These are phyloP conservation scores for Seriola dumerili DNA, from an alignment of 2,113 vertebrate species.

Conservation along the genomic window DNA sequence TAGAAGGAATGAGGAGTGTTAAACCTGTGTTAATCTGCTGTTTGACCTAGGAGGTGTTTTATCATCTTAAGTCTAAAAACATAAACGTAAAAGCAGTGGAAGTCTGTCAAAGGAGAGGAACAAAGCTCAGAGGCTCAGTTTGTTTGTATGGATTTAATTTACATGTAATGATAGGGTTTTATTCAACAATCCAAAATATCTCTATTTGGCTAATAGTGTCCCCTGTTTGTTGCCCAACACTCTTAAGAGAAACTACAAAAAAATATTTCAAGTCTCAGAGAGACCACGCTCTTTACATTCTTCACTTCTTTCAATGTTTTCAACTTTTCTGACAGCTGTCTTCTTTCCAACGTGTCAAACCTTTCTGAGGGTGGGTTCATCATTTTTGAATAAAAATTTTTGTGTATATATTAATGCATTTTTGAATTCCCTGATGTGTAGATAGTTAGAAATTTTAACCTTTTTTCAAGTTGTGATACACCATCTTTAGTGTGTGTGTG, in stretches of 20 bases:
- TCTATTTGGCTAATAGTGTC: background rate
- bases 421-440: conserved; percentile 38
- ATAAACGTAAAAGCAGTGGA: background rate
- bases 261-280: background rate
- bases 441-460: conserved; percentile 16
- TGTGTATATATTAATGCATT: conserved; percentile 61
- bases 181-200: background rate
- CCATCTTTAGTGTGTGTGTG: conserved; percentile 11
- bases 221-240: background rate
- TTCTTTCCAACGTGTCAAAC: conserved; percentile 15
- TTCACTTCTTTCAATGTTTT: conserved; percentile 19
- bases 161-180: background rate
- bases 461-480: conserved; percentile 12
- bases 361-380: conserved; percentile 22
- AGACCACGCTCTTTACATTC: conserved; percentile 1
- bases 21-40: conserved; percentile 19
- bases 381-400: conserved; percentile 16
- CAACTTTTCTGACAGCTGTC: background rate
- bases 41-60: conserved; percentile 22
- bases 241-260: conserved; percentile 4
- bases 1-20: background rate
- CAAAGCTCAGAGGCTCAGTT: conserved; percentile 10
- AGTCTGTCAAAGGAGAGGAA: conserved; percentile 5
- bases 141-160: background rate
- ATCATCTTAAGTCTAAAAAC: conserved; percentile 11